Evolutionary conservation across 2,113 vertebrate genomes (phyloP), one percentile per base, ranked within the genome.

Genomic region (Larimichthys polyactis): DNA sequence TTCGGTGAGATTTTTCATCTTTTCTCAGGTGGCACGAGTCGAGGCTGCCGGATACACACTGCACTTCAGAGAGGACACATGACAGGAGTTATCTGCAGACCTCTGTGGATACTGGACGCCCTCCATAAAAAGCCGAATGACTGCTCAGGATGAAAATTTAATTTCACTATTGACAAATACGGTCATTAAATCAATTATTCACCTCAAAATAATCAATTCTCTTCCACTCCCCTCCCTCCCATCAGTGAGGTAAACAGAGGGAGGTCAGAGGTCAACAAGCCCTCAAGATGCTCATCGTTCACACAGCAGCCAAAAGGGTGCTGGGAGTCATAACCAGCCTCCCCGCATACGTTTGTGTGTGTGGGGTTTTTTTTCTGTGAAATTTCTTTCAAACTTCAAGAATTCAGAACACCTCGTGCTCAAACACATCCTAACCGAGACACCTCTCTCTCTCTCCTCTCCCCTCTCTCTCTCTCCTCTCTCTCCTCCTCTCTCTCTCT

Each of bases 201-300:
- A 75, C 57, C 29, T 68, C 44, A 71, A 65, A 83, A 86, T 29
- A 72, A 90, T 85, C 54, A 79, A 88, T 75, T 82, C 27, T 24
- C 68, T 36, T 64, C 29, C n/a, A 2, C 29, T 22, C 27, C 63
- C 49, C 43, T 65, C 69, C 67, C 78, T 87, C 46, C 77, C 74
- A 86, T 87, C 72, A 67, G 60, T 1, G 75, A 86, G 74, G 88
- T 82, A 91, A 91, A 90, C 88, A 93, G 52, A 84, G 62, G 5
- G 40, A 79, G 89, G 86, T 85, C 74, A 24, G 48, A 86, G 90
- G 91, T 93, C 90, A 91, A 83, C 83, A 78, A 78, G 83, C 79
- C 92, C 87, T 74, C 66, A 59, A 90, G 90, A 90, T 43, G 77
- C 86, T 87, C 92, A 93, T 94, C 90, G 89, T 75, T 93, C 92